A percentile compares a stretch with the other conserved stretches of the same genome.
phyloP scores from a whole-genome alignment of 2,888 invertebrate species.

The Brachyopa scutellaris region DNA sequence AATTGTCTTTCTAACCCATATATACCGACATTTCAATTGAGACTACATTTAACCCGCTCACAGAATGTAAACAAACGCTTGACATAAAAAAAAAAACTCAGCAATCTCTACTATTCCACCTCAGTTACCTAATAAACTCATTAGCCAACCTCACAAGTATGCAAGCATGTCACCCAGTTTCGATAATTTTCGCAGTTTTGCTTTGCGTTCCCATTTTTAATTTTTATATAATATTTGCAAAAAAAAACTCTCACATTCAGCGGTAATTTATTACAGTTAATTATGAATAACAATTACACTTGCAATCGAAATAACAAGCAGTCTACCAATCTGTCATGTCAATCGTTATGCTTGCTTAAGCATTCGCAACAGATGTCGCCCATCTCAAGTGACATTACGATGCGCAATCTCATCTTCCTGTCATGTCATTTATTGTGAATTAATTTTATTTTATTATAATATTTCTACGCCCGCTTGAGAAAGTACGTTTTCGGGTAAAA shows the following conservation, averaged over 20 bases:
- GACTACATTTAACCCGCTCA: not conserved
- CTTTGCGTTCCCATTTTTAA: constrained; percentile 31
- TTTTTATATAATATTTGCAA: constrained; percentile 38
- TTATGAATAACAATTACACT: constrained; percentile 5
- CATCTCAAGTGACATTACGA: constrained; percentile 44
- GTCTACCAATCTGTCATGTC: constrained; percentile 2
- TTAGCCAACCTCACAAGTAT: constrained; percentile 17
- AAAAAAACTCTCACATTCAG: not conserved
- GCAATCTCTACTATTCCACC: too few relatives aligned
- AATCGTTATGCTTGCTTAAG: constrained; percentile 41
- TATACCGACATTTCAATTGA: constrained; percentile 15
- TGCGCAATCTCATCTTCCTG: constrained; percentile 32
- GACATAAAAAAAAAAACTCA: too few relatives aligned
- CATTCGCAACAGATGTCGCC: constrained; percentile 51
- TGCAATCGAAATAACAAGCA: constrained; percentile 16
- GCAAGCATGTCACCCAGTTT: constrained; percentile 54
- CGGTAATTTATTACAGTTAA: constrained; percentile 6
- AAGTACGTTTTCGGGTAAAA: constrained; percentile 13
- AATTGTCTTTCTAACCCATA: constrained; percentile 14
- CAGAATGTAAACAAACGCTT: constrained; percentile 46
- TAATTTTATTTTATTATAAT: constrained; percentile 21
- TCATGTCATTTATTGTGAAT: constrained; percentile 6
- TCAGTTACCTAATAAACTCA: not conserved
- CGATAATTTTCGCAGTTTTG: constrained; percentile 20
- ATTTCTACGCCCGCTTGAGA: constrained; percentile 5